phyloP scores from a whole-genome alignment of 2,888 invertebrate genomes.

The Trachelus tabidus region DNA sequence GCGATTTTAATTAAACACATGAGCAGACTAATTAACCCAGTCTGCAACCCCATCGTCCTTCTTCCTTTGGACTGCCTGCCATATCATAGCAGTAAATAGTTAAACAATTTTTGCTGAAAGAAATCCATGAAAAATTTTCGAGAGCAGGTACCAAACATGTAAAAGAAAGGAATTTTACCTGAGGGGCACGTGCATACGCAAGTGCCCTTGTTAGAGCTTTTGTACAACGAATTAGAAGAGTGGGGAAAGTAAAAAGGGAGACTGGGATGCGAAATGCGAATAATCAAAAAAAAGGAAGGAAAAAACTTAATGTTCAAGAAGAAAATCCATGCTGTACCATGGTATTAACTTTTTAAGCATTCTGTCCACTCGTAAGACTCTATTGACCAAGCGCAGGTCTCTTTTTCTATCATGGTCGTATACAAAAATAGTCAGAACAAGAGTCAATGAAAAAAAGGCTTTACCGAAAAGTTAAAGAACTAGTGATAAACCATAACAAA shows the following conservation, averaged over 20 bases:
- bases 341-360: neutral
- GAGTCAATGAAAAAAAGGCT: neutral
- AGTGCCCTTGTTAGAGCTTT: neutral
- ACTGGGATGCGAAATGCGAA: neutral
- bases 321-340: neutral
- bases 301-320: neutral
- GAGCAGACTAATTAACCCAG: neutral
- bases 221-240: neutral
- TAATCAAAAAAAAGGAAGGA: neutral
- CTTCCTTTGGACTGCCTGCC: neutral
- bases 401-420: neutral
- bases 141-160: neutral
- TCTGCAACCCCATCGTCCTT: neutral
- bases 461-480: neutral
- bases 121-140: neutral
- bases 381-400: neutral
- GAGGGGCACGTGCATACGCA: neutral
- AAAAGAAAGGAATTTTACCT: neutral
- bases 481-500: neutral
- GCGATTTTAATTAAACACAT: neutral
- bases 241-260: neutral
- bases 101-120: neutral
- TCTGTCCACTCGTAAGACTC: neutral
- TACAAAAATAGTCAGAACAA: neutral
- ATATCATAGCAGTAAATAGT: neutral